A percentile compares a stretch with the other conserved stretches of the same genome.
These are phyloP conservation scores for Calephelis virginiensis DNA, from an alignment of 1,140 invertebrate species.

Conservation along the genomic window DNA sequence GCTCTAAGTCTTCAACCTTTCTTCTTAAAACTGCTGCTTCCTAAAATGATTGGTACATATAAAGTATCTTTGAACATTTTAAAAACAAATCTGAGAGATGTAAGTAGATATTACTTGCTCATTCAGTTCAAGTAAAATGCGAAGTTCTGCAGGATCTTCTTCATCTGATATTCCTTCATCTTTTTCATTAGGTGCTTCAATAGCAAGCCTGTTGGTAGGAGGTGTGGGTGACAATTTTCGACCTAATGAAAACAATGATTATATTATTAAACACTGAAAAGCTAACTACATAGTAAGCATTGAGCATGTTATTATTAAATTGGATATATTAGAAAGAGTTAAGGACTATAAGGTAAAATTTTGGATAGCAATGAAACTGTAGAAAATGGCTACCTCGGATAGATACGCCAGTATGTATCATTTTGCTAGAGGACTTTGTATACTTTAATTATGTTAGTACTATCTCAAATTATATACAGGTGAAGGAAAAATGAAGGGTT, in stretches of 20 bases:
- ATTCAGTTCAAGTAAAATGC: constrained; percentile 91
- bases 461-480: constrained; percentile 33
- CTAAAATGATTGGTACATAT: constrained; percentile 51
- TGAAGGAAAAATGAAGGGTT: constrained; percentile 26
- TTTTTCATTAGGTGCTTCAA: constrained; percentile 83
- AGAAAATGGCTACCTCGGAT: constrained; percentile 80
- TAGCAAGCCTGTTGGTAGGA: constrained; percentile 80
- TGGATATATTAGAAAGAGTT: constrained; percentile 26
- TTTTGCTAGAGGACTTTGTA: constrained; percentile 26
- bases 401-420: constrained; percentile 43
- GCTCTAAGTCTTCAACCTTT: constrained; percentile 91
- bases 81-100: background rate
- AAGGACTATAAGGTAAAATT: constrained; percentile 22
- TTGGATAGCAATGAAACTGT: constrained; percentile 56
- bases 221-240: constrained; percentile 83
- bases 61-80: constrained; percentile 9
- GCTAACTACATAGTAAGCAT: constrained; percentile 10
- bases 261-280: constrained; percentile 18
- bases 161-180: constrained; percentile 87
- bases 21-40: constrained; percentile 89
- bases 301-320: constrained; percentile 19
- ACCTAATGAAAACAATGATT: constrained; percentile 58
- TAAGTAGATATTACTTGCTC: constrained; percentile 81
- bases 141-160: constrained; percentile 87
- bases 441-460: constrained; percentile 34